Conservation (phyloP, 2,888 invertebrate genomes). For the Melanchra persicariae region DNA sequence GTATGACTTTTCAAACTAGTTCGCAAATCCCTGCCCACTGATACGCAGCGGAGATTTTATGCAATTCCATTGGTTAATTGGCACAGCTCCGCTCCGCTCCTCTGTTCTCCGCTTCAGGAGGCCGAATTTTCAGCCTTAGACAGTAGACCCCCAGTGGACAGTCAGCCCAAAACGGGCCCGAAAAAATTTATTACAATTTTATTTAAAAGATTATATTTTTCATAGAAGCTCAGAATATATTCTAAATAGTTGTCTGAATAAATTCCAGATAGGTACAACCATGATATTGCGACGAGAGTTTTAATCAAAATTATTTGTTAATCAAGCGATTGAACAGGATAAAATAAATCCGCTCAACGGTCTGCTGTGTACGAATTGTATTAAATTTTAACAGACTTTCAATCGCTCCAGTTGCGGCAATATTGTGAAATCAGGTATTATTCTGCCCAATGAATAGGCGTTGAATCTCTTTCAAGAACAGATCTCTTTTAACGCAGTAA, state of each 20-base stretch:
- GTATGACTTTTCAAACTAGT: too few species aligned
- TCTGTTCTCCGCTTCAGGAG: too few species aligned
- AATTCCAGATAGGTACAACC: slow-evolving; percentile 24
- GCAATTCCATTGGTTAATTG: too few species aligned
- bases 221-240: neutral
- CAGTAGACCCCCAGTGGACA: too few species aligned
- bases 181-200: too few species aligned
- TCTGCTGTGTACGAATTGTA: slow-evolving; percentile 29
- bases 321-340: slow-evolving; percentile 39
- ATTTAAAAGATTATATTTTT: neutral
- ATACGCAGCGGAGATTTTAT: too few species aligned
- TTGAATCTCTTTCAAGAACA: neutral
- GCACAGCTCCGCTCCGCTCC: too few species aligned
- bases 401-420: slow-evolving; percentile 5
- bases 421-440: slow-evolving; percentile 15
- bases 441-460: neutral
- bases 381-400: slow-evolving; percentile 34
- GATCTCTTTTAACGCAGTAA: neutral
- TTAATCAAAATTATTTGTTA: slow-evolving; percentile 51
- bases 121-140: too few species aligned
- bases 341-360: slow-evolving; percentile 30
- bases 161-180: too few species aligned
- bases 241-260: neutral
- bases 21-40: too few species aligned
- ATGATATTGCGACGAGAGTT: slow-evolving; percentile 17